Base-by-base conservation (phyloP, 2,797 vertebrate genomes). In the Limosa lapponica region DNA sequence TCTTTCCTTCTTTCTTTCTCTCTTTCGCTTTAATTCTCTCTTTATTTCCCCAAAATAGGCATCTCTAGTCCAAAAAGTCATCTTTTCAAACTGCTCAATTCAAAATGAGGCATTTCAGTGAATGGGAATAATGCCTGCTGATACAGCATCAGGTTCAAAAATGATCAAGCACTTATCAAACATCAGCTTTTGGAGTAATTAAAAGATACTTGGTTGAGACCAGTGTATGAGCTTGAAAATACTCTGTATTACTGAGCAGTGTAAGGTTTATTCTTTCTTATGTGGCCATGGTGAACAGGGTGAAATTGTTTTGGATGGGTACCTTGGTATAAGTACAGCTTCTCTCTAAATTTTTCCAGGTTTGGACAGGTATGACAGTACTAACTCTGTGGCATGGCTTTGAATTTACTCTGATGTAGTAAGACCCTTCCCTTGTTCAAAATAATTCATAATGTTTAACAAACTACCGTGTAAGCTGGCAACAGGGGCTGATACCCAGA, bases 251-350 rank as follows among this genome's bases (percentile, higher is more conserved):
- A 43, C 36, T 55, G 28, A 81, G 16, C 20, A 72, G 17, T 32
- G 6, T 30, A 51, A 81, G 11, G 18, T 34, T 87, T 80, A n/a
- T 69, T 10, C 25, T 30, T 83, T 83, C 36, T 49, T 37, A 51
- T 18, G 30, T 64, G 27, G 17, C 23, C 13, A 2, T 10, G 3
- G 27, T 77, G 51, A 85, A 65, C 36, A 70, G 51, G 10, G 3
- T 15, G 13, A 73, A 65, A 44, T 25, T 57, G 1, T 30, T 82
- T 48, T 12, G 5, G 8, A 36, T 61, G 22, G 6, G 14, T 57
- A 46, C 2, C 13, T 44, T 55, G 8, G 6, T 41, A 51, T 3
- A 54, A 11, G 61, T 9, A 19, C 0, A 67, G 2, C 3, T 61
- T 6, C 13, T 65, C 23, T 37, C 27, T 69, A 44, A 8, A 8